Base-by-base conservation (phyloP, 2,888 invertebrate genomes). In the Vesta saturnalis region DNA sequence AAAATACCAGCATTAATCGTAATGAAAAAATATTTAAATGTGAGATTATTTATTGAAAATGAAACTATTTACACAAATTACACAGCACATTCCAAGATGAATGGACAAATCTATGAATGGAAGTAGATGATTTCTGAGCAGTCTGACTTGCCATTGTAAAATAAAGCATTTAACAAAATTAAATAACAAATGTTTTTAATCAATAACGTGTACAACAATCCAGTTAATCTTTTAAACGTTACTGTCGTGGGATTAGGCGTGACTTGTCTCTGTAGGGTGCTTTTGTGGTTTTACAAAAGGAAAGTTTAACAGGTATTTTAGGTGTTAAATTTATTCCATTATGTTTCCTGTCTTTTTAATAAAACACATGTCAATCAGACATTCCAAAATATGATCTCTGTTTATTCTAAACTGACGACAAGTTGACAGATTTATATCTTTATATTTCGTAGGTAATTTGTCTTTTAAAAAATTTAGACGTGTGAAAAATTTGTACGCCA, bases 121-220 rank as follows among this genome's bases (percentile, higher is more conserved):
- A n/a, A n/a, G 12, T n/a, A n/a, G 39, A 23, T 8, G 23, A 23
- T 23, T 67, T 60, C 62, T 58, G 63, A 60, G 62, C 52, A 23
- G 75, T 77, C 68, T 78, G 78, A 80, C 80, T 80, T 77, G 69
- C 75, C 77, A 78, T 80, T 78, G 77, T 77, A 39, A 47, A 35
- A 52, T 69, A 66, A 19, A 19, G 52, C 21, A 3, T 16, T 52
- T n/a, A 18, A 52, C 79, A 78, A 81, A 81, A 81, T 81, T 81
- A 81, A 81, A 76, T 76, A 78, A 80, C 81, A 81, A 82, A 82
- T 81, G 81, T 81, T 80, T 81, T 81, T 82, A 81, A 82, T 82
- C 81, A 81, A 78, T 80, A 79, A 78, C 60, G 77, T 76, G 75
- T 78, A 78, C 78, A 10, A 79, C 73, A 77, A 79, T 78, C 78